Conservation (phyloP, 1,140 invertebrate genomes). For the Micrasema longulum region DNA sequence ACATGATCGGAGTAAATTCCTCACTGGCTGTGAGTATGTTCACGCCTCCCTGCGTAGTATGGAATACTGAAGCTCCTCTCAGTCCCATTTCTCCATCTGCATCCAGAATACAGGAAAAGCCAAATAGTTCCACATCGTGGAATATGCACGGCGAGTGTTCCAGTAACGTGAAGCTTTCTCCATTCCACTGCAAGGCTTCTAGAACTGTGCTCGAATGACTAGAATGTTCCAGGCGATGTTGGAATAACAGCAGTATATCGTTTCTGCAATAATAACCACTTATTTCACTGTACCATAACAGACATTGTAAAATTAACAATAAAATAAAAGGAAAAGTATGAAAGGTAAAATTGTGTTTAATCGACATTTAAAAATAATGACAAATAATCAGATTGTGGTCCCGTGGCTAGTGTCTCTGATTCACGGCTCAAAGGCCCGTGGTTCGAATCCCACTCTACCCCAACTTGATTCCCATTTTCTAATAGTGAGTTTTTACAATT, state of each 20-base stretch:
- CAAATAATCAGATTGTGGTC: too few relatives aligned
- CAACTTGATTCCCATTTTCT: too few relatives aligned
- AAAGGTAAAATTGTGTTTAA: too few relatives aligned
- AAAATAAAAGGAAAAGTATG: too few relatives aligned
- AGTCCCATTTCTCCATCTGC: constrained; percentile 49
- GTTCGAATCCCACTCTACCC: too few relatives aligned
- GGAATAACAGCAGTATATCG: constrained; percentile 66
- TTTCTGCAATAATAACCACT: constrained; percentile 55
- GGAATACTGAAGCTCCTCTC: constrained; percentile 38
- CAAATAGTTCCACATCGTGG: constrained; percentile 49
- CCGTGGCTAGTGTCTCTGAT: too few relatives aligned
- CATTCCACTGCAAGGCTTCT: constrained; percentile 67
- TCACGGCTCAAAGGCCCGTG: too few relatives aligned
- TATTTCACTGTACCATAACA: neutral
- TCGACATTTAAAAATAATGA: too few relatives aligned
- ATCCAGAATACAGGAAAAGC: constrained; percentile 51
- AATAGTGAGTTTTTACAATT: too few relatives aligned
- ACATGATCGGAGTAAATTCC: constrained; percentile 48
- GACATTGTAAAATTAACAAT: too few relatives aligned
- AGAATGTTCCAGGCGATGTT: constrained; percentile 62
- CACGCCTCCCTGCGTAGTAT: constrained; percentile 11
- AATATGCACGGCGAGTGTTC: constrained; percentile 47
- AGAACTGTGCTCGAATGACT: constrained; percentile 61
- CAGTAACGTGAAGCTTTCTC: constrained; percentile 60
- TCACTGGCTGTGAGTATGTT: constrained; percentile 50